Evolutionary conservation across 2,797 vertebrate species (phyloP).

Genomic region (Falco biarmicus): DNA sequence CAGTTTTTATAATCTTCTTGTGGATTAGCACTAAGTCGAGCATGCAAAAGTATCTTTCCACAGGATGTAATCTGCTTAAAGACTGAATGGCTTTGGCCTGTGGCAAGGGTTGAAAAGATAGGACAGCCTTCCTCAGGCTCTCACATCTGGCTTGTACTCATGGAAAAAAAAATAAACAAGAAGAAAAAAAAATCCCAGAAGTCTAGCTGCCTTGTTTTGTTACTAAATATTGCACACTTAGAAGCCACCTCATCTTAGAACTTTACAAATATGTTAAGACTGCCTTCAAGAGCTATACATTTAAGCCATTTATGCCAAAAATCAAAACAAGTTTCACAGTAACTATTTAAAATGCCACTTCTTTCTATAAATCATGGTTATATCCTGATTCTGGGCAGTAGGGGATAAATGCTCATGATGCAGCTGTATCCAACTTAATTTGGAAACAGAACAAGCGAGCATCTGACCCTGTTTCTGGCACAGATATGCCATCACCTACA

Average conservation of each 20-base stretch:
- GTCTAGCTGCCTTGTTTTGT: constrained; percentile 2
- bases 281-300: neutral
- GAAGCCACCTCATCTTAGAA: neutral
- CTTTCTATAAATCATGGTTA: neutral
- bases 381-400: neutral
- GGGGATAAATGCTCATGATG: neutral
- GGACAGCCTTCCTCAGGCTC: neutral
- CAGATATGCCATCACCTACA: neutral
- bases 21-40: constrained; percentile 50
- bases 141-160: neutral
- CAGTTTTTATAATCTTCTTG: constrained; percentile 42
- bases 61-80: constrained; percentile 46
- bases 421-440: neutral
- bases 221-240: neutral
- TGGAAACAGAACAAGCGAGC: neutral
- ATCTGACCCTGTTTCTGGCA: neutral
- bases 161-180: neutral
- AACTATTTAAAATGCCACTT: neutral
- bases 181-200: neutral
- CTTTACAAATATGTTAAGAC: neutral
- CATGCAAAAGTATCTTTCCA: constrained; percentile 53
- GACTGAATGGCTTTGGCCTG: neutral
- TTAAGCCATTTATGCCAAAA: neutral
- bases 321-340: neutral
- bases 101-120: constrained; percentile 25